These are phyloP conservation scores for Meloe dianella DNA, from an alignment of 2,888 invertebrate genomes.

Conservation along the genomic window DNA sequence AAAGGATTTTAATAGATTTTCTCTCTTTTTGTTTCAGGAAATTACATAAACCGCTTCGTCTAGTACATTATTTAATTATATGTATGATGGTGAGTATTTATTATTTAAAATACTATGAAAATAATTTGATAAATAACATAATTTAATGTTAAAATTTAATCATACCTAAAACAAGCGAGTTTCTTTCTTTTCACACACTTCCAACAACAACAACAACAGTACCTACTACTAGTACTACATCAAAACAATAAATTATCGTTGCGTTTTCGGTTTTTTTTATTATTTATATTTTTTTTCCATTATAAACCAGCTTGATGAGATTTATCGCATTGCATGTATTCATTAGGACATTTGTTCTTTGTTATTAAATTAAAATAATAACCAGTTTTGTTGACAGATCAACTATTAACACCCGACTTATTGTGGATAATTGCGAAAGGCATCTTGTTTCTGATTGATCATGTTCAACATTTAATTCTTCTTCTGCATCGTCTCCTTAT, in stretches of 20 bases:
- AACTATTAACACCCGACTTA: constrained; percentile 15
- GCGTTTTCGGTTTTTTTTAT: constrained; percentile 32
- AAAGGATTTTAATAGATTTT: constrained; percentile 14
- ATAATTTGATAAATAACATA: no score
- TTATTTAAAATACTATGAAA: background rate
- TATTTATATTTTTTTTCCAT: constrained; percentile 44
- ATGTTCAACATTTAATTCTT: constrained; percentile 9
- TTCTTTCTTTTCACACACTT: background rate
- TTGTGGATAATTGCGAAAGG: constrained; percentile 15
- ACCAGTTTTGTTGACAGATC: constrained; percentile 17
- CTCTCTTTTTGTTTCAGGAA: constrained; percentile 43
- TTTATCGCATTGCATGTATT: constrained; percentile 14
- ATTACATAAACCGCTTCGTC: constrained; percentile 45
- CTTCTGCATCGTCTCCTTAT: background rate
- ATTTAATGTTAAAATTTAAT: no score
- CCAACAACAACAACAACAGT: no score
- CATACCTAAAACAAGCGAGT: no score
- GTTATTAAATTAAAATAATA: constrained; percentile 17
- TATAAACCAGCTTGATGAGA: constrained; percentile 16
- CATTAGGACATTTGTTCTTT: constrained; percentile 16
- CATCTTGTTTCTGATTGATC: constrained; percentile 10
- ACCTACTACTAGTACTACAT: no score
- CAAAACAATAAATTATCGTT: constrained; percentile 4
- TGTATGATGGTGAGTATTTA: constrained; percentile 43
- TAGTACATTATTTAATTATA: constrained; percentile 41